Evolutionary conservation across 2,888 invertebrate species (phyloP), one percentile per base, ranked within the genome.

Genomic region (Drosophila peninsularis): DNA sequence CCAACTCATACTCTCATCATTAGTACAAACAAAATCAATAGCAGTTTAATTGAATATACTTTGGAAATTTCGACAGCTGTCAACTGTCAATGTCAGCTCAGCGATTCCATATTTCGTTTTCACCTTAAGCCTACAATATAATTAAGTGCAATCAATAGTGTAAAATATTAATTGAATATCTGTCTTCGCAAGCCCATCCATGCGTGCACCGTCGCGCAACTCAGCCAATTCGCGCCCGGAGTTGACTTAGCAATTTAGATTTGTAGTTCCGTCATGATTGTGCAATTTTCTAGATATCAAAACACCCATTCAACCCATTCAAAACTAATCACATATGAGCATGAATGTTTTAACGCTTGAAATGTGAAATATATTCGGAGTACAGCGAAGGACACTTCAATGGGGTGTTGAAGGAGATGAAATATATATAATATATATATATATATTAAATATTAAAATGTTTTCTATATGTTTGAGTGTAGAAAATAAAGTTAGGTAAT

Each of bases 1-100:
- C n/a, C 5, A 21, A 0, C 50, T 36, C 50, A 36, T 21, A 34
- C 21, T 57, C 37, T 47, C 62, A 56, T 52, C 52, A 55, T 49
- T 63, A n/a, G 37, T 2, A 34, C 30, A 41, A 45, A 37, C 19
- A 27, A 56, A 64, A 71, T 57, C 70, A 75, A 71, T 82, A 70
- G 47, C 63, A 68, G 54, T 77, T 78, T 73, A 83, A 89, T 83
- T 61, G 72, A 66, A 72, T 65, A 73, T 58, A 65, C 27, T 73
- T 73, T 65, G 64, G 78, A 83, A 87, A 73, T 70, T 83, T 70
- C 53, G 71, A 78, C 83, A 87, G 88, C 85, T 83, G 89, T 58
- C 85, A 62, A 53, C 54, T 77, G 66, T 71, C 79, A 75, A 69
- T 69, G 69, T 57, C 63, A 63, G 24, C 52, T 64, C 62, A 66